These are phyloP conservation scores for Felis catus DNA, from an alignment of 2,113 vertebrate genomes.

Conservation along the genomic window DNA sequence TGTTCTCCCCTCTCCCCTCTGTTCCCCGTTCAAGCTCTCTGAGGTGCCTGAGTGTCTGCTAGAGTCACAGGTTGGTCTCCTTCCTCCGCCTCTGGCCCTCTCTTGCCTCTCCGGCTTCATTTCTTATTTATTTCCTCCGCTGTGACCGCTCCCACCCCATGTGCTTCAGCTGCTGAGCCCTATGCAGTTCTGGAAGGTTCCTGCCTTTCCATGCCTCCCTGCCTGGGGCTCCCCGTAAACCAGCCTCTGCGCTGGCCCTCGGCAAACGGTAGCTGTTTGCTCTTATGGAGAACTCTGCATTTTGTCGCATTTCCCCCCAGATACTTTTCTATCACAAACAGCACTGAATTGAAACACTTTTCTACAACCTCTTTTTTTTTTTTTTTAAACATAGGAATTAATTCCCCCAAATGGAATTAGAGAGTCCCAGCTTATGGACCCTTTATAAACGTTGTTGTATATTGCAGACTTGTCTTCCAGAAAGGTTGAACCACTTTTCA, in stretches of 20 bases:
- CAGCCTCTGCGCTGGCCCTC: background rate
- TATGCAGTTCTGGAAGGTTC: background rate
- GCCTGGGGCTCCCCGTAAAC: background rate
- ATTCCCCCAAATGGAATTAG: background rate
- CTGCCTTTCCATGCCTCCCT: background rate
- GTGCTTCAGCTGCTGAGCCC: background rate
- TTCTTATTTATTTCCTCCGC: background rate
- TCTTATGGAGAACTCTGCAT: background rate
- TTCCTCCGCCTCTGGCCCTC: background rate
- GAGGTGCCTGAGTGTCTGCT: background rate
- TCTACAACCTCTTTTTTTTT: background rate
- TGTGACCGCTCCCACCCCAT: background rate
- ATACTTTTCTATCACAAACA: background rate
- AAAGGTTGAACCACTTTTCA: background rate
- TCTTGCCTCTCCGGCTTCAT: background rate
- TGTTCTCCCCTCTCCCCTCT: background rate
- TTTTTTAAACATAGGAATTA: background rate
- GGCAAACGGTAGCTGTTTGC: background rate
- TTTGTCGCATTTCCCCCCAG: background rate
- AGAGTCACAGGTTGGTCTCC: rapidly evolving
- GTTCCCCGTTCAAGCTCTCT: background rate
- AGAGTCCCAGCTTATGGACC: background rate
- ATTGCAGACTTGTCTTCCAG: background rate
- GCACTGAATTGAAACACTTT: background rate
- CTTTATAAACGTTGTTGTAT: background rate